Conservation (phyloP, 2,888 invertebrate species). For the Elysia crispata region DNA sequence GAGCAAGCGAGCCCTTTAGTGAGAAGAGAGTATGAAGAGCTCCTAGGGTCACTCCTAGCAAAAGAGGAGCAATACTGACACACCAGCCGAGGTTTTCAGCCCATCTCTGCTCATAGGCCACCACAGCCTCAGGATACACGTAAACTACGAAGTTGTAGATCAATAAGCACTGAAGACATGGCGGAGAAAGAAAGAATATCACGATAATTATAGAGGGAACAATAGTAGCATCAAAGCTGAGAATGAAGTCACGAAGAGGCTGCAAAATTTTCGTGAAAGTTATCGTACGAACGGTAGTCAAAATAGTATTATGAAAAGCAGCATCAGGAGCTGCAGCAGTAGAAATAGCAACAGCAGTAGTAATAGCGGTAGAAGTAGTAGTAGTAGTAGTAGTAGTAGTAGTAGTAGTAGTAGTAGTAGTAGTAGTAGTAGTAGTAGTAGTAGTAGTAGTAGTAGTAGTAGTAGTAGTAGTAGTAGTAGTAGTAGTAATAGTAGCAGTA, state of each 20-base stretch:
- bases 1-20: not conserved
- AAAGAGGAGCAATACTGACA: slow-evolving; percentile 62
- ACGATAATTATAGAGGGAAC: not conserved
- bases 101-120: slow-evolving; percentile 66
- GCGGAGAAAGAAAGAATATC: not conserved
- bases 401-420: slow-evolving; percentile 35
- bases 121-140: slow-evolving; percentile 64
- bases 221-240: too few relatives aligned
- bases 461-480: slow-evolving; percentile 37
- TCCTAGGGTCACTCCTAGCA: slow-evolving; percentile 61
- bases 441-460: slow-evolving; percentile 36
- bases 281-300: not conserved
- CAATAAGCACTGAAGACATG: slow-evolving; percentile 62
- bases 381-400: slow-evolving; percentile 39
- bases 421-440: slow-evolving; percentile 38
- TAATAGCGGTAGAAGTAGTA: slow-evolving; percentile 29
- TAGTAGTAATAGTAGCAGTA: slow-evolving; percentile 28
- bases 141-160: slow-evolving; percentile 69
- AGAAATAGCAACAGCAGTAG: slow-evolving; percentile 31
- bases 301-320: not conserved
- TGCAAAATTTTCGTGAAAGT: too few relatives aligned
- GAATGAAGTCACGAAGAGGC: too few relatives aligned
- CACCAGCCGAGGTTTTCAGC: slow-evolving; percentile 70
- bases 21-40: slow-evolving; percentile 62
- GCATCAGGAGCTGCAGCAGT: slow-evolving; percentile 23